A percentile compares a stretch with the other conserved stretches of the same genome.
Evolutionary conservation across 2,888 invertebrate genomes (phyloP).

Genomic region (Eristalinus sepulchralis): DNA sequence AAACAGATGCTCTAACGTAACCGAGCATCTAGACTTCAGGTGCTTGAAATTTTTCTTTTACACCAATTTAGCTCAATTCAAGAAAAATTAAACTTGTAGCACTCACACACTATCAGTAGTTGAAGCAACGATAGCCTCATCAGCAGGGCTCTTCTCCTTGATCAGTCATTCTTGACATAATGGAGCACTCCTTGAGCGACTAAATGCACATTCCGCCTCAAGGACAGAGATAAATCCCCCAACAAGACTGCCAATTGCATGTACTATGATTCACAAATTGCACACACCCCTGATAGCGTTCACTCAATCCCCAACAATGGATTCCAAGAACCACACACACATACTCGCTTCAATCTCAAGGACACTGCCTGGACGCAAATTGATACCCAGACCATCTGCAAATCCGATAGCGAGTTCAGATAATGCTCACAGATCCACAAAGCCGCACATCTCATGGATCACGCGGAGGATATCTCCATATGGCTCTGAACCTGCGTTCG

Average conservation of each 20-base stretch:
- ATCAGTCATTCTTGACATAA: background rate
- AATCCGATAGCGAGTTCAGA: conserved; percentile 52
- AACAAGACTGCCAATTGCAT: conserved; percentile 15
- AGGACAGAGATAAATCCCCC: conserved; percentile 27
- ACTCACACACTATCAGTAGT: no score
- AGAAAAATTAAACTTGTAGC: no score
- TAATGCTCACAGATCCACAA: conserved; percentile 19
- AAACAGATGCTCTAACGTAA: no score
- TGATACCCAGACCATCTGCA: conserved; percentile 48
- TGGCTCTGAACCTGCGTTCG: conserved; percentile 41
- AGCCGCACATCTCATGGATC: conserved; percentile 1
- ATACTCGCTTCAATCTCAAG: conserved; percentile 25
- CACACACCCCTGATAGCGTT: background rate
- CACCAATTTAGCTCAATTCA: no score
- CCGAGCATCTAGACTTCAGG: no score
- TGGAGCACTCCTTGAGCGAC: background rate
- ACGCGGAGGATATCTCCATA: conserved; percentile 33
- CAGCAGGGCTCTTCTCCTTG: background rate
- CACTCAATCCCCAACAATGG: background rate
- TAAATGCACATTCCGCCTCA: background rate
- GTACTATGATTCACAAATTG: background rate
- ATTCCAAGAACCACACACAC: conserved; percentile 19
- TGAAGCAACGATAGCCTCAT: background rate
- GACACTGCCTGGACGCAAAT: conserved; percentile 43
- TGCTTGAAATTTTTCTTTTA: no score